A percentile compares a stretch with the other conserved stretches of the same genome.
Conservation (phyloP, 2,797 vertebrate genomes). For the Aselliscus stoliczkanus region DNA sequence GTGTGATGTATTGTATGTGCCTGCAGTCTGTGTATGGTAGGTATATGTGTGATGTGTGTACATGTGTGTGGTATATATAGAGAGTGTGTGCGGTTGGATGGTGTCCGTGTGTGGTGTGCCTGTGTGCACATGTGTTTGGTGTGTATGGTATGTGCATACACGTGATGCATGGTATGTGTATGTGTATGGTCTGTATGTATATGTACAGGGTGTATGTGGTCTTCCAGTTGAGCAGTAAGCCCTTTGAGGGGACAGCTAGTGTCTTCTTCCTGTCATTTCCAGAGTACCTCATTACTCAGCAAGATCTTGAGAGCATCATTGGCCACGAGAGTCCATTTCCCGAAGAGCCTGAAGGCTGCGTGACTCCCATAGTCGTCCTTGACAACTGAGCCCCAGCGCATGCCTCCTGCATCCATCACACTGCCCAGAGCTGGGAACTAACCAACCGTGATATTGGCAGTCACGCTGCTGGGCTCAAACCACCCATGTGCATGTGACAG, state of each 20-base stretch:
- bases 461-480: not conserved
- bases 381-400: not conserved
- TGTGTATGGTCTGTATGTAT: not conserved
- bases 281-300: not conserved
- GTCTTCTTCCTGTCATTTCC: not conserved
- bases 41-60: not conserved
- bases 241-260: not conserved
- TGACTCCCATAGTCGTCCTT: not conserved
- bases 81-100: not conserved
- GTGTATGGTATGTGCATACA: no score
- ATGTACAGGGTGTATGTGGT: not conserved
- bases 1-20: not conserved
- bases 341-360: not conserved
- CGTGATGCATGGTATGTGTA: fast-evolving
- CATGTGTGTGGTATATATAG: not conserved
- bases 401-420: not conserved
- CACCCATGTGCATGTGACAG: not conserved
- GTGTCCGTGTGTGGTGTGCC: not conserved
- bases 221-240: not conserved
- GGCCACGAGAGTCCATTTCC: not conserved
- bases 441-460: slow-evolving; percentile 27
- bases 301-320: not conserved
- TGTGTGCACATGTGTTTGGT: not conserved
- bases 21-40: not conserved
- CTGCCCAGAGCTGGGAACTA: not conserved